Conservation (phyloP, 1,140 invertebrate genomes). For the Fopius arisanus region DNA sequence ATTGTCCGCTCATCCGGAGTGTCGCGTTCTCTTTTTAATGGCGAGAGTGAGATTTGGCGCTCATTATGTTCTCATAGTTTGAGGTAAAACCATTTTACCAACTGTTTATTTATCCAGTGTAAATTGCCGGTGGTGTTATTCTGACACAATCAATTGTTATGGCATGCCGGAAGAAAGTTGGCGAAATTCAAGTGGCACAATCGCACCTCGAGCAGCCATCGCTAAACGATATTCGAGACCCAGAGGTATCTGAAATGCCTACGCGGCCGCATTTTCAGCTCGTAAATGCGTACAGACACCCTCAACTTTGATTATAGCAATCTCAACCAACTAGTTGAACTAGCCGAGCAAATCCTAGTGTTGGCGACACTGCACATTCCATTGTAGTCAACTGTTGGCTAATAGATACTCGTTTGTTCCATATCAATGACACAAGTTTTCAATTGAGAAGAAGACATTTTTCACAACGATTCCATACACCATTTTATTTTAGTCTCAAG, state of each 20-base stretch:
- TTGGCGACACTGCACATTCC: constrained; percentile 26
- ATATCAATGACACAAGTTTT: not conserved
- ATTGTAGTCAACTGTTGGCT: not conserved
- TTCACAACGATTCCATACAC: no score
- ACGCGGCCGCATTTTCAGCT: not conserved
- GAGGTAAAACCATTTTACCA: not conserved
- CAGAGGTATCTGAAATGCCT: not conserved
- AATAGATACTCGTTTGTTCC: not conserved
- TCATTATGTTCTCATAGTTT: constrained; percentile 1
- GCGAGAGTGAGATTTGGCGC: constrained; percentile 7
- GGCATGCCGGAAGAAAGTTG: not conserved
- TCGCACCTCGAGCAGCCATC: not conserved
- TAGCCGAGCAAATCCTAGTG: constrained; percentile 36
- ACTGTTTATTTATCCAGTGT: not conserved
- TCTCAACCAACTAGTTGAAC: constrained; percentile 24
- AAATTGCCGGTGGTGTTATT: not conserved
- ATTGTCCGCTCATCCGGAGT: constrained; percentile 29
- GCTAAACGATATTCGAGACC: not conserved
- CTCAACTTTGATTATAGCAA: constrained; percentile 17
- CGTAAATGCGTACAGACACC: constrained; percentile 1
- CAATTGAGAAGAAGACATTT: no score
- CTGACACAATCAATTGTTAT: not conserved
- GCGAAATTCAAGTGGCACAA: not conserved
- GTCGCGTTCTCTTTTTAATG: constrained; percentile 12
- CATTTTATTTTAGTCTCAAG: no score